Evolutionary conservation across 2,113 vertebrate species (phyloP), one percentile per base, ranked within the genome.

Genomic region (Mohoua ochrocephala): DNA sequence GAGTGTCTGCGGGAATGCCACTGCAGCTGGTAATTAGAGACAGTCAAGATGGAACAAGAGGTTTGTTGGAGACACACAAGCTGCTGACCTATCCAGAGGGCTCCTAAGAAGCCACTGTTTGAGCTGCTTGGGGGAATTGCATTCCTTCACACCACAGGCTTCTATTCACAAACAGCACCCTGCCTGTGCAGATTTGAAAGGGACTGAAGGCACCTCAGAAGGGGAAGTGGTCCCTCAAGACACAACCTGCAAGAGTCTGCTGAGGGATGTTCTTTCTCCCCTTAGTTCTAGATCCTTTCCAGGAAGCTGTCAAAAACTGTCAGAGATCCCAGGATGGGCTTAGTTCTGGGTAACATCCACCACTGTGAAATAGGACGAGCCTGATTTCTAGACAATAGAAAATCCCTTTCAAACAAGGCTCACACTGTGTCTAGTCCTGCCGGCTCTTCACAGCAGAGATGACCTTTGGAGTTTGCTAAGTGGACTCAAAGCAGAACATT

Each of bases 401-500:
- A 90, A 80, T 77, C 67, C 79, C 67, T 85, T 80, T 85, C 26
- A 90, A 95, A 81, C 17, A 83, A 59, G 54, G 54, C 27, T 86
- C 54, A 77, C 15, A 20, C 39, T 65, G 21, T 69, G 65, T 54
- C 71, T 65, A 59, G 67, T 56, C 61, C 74, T 53, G 23, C 75
- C 88, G 93, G 86, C 92, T 95, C 68, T 91, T 42, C 73, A 70
- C 30, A 93, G 80, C 47, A 78, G 35, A 86, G 79, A 63, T 91
- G 95, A 95, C 92, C 86, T 96, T 95, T 95, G 47, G 60, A 69
- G 88, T 88, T 74, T 86, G 70, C 39, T 80, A 91, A 91, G 54
- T n/a, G 50, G 60, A 90, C 90, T 94, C 10, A 7, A 90, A 90
- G 75, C 52, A 93, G 70, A 94, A 90, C 50, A 84, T 86, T 83